Base-by-base conservation (phyloP, 1,140 invertebrate genomes). In the Neuroterus valhalla region DNA sequence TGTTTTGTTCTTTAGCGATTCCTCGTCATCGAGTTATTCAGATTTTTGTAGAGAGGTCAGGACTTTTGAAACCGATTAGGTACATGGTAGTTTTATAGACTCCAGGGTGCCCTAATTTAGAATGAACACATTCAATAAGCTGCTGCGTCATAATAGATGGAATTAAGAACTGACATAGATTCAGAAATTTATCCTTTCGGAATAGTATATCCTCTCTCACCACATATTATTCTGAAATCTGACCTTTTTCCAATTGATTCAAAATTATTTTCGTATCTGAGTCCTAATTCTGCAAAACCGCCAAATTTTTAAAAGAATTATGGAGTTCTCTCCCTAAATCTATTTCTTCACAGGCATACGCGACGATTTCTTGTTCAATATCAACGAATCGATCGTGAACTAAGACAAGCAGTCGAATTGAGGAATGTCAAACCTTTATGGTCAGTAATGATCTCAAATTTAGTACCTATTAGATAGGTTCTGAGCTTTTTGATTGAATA, bases 401-500 rank as follows among this genome's bases (percentile, higher is more conserved):
- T 74, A 8, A 46, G 23, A 55, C 42, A 74, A n/a, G 21, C 5
- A 2, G 48, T 74, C 12, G 15, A 4, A n/a, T 12, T 50, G 1
- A 74, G 19, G 52, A 68, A n/a, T n/a, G n/a, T n/a, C n/a, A n/a
- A n/a, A n/a, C n/a, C n/a, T n/a, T n/a, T n/a, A n/a, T n/a, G n/a
- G 68, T 73, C 72, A 2, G 72, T 68, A 52, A 73, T 55, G 8
- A 73, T 68, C 38, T 67, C 10, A 52, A 73, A 73, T 38, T 38
- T 3, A 8, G 21, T 8, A n/a, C 66, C 62, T 8, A 68, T 31
- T n/a, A 73, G 17, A 68, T 68, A 73, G n/a, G 17, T 26, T 26
- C 66, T 15, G 11, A 68, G 68, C n/a, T 73, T 73, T 8, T 5
- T 15, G 19, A 73, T 31, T 10, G 15, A 10, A 68, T 68, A 73